Evolutionary conservation across 2,113 vertebrate species (phyloP).

Genomic region (Phrynocephalus versicolor): DNA sequence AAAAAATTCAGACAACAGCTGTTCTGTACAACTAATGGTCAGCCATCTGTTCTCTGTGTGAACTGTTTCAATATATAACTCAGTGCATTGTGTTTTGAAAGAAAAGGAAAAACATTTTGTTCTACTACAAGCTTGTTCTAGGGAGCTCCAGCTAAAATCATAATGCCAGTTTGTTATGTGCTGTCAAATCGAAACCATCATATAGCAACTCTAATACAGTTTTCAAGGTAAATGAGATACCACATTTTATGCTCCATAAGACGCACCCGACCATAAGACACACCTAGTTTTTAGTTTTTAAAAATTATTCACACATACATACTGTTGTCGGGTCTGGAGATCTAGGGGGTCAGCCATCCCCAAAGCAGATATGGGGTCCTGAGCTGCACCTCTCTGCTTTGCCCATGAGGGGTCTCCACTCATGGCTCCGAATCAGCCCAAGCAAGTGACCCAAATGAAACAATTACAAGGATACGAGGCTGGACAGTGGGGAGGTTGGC

Average conservation of each 20-base stretch:
- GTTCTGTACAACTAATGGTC: constrained; percentile 26
- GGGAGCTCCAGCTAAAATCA: too few species aligned
- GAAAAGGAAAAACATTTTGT: neutral
- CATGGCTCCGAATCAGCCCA: neutral
- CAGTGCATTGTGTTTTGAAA: neutral
- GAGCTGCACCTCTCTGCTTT: neutral
- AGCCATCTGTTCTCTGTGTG: neutral
- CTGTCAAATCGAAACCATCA: too few species aligned
- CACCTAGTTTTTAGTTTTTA: too few species aligned
- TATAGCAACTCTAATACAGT: too few species aligned
- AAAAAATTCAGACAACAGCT: constrained; percentile 15
- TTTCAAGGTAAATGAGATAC: too few species aligned
- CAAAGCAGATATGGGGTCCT: too few species aligned
- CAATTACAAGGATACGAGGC: constrained; percentile 39
- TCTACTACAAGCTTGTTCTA: neutral
- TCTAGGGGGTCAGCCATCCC: too few species aligned
- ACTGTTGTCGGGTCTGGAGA: too few species aligned
- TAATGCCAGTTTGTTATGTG: too few species aligned
- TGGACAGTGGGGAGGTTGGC: neutral
- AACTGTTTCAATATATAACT: neutral
- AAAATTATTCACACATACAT: too few species aligned
- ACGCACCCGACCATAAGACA: too few species aligned
- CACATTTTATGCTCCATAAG: too few species aligned
- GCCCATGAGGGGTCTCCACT: constrained; percentile 49
- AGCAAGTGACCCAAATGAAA: neutral